Conservation (phyloP, 2,113 vertebrate species). For the Rhadina sibilatrix region DNA sequence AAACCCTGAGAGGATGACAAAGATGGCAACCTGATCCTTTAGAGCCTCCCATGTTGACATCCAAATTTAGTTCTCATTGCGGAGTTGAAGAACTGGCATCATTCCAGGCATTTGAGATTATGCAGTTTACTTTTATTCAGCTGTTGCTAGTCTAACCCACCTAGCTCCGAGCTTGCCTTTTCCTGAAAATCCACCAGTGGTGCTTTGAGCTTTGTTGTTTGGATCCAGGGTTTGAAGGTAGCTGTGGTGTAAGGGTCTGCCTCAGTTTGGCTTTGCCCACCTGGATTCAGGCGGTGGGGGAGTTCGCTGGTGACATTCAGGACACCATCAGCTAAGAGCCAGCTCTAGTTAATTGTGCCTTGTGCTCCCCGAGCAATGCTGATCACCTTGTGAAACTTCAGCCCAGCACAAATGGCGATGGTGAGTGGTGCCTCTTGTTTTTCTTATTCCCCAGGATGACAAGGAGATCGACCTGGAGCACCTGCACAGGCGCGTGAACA, state of each 20-base stretch:
- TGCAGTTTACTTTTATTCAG: background rate
- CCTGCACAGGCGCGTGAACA: conserved; percentile 98
- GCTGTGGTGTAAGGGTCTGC: background rate
- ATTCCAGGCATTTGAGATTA: background rate
- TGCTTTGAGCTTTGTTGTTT: background rate
- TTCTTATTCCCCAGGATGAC: conserved; percentile 87
- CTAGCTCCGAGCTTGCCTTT: background rate
- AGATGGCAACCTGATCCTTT: background rate
- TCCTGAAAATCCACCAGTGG: background rate
- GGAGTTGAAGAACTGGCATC: background rate
- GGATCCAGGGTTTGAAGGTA: background rate
- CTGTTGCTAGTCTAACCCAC: background rate
- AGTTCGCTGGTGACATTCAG: background rate
- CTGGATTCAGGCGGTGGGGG: background rate
- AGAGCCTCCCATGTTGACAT: background rate
- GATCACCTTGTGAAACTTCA: conserved; percentile 28
- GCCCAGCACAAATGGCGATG: conserved; percentile 26
- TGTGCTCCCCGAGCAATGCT: conserved; percentile 45
- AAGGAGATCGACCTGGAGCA: conserved; percentile 99
- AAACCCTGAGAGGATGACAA: conserved; percentile 8
- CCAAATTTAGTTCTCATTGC: conserved; percentile 5
- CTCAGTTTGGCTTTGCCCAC: background rate
- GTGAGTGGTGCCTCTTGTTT: conserved; percentile 73
- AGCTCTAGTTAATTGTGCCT: conserved; percentile 46
- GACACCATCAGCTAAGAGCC: background rate